Conservation (phyloP, 2,888 invertebrate species). For the Athalia cordata region DNA sequence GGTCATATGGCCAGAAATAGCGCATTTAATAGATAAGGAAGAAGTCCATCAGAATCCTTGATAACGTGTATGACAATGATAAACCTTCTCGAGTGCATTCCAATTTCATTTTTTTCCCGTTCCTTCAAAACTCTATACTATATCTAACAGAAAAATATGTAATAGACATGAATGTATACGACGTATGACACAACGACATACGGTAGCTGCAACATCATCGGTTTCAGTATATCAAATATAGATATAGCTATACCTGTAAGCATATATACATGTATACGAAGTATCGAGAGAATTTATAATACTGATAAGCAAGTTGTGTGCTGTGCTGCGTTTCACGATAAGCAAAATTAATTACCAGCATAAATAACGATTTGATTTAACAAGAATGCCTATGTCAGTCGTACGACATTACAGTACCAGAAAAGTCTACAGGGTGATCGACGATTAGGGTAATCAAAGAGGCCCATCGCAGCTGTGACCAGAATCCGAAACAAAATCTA, state of each 20-base stretch:
- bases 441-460: slow-evolving; percentile 10
- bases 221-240: slow-evolving; percentile 24
- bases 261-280: background rate
- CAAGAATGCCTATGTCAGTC: slow-evolving; percentile 29
- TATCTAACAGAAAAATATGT: slow-evolving; percentile 13
- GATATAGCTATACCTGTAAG: too few species aligned
- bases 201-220: background rate
- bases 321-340: slow-evolving; percentile 34
- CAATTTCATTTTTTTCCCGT: background rate
- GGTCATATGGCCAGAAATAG: slow-evolving; percentile 27
- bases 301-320: slow-evolving; percentile 29
- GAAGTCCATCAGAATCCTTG: slow-evolving; percentile 18
- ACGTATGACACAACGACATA: slow-evolving; percentile 13
- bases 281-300: slow-evolving; percentile 9
- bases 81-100: background rate
- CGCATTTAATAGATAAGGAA: slow-evolving; percentile 4
- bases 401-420: slow-evolving; percentile 11
- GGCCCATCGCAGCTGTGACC: background rate
- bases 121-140: background rate
- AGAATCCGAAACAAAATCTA: slow-evolving; percentile 7
- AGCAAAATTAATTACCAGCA: slow-evolving; percentile 30
- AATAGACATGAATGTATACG: slow-evolving; percentile 2
- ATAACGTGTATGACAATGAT: slow-evolving; percentile 17
- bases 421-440: slow-evolving; percentile 30
- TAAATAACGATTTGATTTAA: slow-evolving; percentile 37